Evolutionary conservation across 2,797 vertebrate genomes (phyloP).

Genomic region (Cheirogaleus major): DNA sequence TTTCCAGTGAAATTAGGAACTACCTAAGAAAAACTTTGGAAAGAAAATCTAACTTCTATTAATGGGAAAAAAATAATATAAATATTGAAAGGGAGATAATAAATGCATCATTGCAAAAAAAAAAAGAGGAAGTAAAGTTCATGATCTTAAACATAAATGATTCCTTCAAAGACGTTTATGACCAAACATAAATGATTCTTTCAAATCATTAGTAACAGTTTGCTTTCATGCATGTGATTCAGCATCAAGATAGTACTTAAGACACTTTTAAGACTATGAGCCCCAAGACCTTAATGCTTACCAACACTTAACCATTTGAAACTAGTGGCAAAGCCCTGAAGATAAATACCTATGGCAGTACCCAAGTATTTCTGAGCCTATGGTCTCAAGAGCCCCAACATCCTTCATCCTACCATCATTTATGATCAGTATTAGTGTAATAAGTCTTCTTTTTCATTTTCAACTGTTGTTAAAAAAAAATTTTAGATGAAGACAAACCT

Average conservation of each 20-base stretch:
- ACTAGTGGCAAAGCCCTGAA: not conserved
- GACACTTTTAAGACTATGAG: not conserved
- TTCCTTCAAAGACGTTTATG: not conserved
- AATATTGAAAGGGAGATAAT: not conserved
- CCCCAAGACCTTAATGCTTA: not conserved
- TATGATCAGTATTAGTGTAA: not conserved
- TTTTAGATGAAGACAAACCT: not conserved
- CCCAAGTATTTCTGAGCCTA: not conserved
- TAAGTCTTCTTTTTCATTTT: not conserved
- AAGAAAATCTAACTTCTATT: slow-evolving; percentile 34
- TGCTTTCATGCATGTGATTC: not conserved
- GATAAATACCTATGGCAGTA: not conserved
- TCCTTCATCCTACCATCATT: not conserved
- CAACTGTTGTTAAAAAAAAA: not conserved
- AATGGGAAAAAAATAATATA: not conserved
- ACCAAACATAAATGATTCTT: not conserved
- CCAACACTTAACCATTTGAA: not conserved
- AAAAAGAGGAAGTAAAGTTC: not conserved
- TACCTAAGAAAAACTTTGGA: not conserved
- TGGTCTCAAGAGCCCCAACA: not conserved
- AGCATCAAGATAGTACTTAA: not conserved
- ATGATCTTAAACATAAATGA: not conserved
- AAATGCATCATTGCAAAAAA: not conserved
- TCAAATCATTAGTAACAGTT: not conserved
- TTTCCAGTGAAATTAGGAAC: slow-evolving; percentile 48